These are phyloP conservation scores for Phlogophora meticulosa DNA, from an alignment of 2,888 invertebrate species.

Conservation along the genomic window DNA sequence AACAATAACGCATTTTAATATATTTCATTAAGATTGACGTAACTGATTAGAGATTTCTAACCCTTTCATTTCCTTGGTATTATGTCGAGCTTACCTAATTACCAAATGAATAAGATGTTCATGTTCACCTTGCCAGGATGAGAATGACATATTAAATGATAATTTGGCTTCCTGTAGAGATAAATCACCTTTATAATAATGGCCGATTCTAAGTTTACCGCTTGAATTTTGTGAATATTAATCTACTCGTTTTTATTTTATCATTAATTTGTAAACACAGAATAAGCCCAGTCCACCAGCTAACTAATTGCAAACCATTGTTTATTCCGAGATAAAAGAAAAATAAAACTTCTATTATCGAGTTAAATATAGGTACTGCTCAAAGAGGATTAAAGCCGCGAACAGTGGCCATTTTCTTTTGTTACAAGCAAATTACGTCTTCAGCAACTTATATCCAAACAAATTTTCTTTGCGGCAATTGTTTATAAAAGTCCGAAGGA, in stretches of 20 bases:
- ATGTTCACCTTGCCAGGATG: conserved; percentile 57
- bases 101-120: conserved; percentile 59
- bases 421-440: conserved; percentile 80
- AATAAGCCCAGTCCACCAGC: not conserved
- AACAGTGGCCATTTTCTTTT: conserved; percentile 75
- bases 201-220: not conserved
- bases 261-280: conserved; percentile 1
- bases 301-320: conserved; percentile 36
- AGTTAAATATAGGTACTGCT: conserved; percentile 53
- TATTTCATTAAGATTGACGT: conserved; percentile 90
- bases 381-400: conserved; percentile 59
- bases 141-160: conserved; percentile 50
- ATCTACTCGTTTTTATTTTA: not conserved
- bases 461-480: conserved; percentile 83
- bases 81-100: conserved; percentile 61
- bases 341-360: conserved; percentile 58
- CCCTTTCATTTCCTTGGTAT: conserved; percentile 75
- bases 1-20: conserved; percentile 89
- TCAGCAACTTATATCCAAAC: conserved; percentile 77
- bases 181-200: conserved; percentile 4
- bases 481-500: conserved; percentile 83
- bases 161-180: conserved; percentile 44
- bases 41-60: conserved; percentile 82
- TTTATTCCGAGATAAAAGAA: conserved; percentile 49
- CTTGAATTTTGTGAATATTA: not conserved